Conservation (phyloP, 2,113 vertebrate species). For the Nestor notabilis region DNA sequence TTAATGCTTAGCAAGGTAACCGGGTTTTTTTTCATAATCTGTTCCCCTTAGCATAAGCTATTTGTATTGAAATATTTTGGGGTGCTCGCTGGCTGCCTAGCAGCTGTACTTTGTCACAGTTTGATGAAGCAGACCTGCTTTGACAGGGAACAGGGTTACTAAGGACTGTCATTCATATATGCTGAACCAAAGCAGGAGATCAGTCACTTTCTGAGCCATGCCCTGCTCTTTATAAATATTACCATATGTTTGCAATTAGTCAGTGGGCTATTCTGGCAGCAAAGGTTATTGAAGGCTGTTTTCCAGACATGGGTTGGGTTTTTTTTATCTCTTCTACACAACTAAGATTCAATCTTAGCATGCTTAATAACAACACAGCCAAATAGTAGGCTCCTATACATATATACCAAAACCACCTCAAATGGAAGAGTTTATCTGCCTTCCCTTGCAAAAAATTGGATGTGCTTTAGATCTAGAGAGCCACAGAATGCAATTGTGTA, state of each 20-base stretch:
- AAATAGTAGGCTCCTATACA: conserved; percentile 9
- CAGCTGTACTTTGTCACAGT: conserved; percentile 46
- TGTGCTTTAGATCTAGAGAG: not conserved
- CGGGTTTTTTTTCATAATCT: not conserved
- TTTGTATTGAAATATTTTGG: conserved; percentile 9
- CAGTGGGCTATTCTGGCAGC: conserved; percentile 33
- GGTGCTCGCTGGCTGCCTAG: not conserved
- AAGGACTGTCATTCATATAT: conserved; percentile 39
- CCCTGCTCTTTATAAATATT: conserved; percentile 53
- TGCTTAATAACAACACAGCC: conserved; percentile 21
- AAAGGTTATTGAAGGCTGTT: conserved; percentile 35
- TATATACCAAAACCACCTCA: not conserved
- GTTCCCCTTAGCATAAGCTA: not conserved
- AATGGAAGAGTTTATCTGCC: not conserved
- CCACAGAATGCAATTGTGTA: not conserved
- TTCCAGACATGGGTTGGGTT: not conserved
- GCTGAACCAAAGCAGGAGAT: conserved; percentile 29
- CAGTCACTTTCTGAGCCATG: conserved; percentile 22
- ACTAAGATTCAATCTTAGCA: not conserved
- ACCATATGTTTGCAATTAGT: conserved; percentile 69
- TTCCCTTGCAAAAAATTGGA: not conserved
- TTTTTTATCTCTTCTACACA: not conserved
- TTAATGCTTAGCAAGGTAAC: not conserved
- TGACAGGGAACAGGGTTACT: conserved; percentile 47
- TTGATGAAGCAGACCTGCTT: conserved; percentile 26